A percentile compares a stretch with the other conserved stretches of the same genome.
phyloP scores from a whole-genome alignment of 1,140 invertebrate genomes.

The Melanaphis sacchari region DNA sequence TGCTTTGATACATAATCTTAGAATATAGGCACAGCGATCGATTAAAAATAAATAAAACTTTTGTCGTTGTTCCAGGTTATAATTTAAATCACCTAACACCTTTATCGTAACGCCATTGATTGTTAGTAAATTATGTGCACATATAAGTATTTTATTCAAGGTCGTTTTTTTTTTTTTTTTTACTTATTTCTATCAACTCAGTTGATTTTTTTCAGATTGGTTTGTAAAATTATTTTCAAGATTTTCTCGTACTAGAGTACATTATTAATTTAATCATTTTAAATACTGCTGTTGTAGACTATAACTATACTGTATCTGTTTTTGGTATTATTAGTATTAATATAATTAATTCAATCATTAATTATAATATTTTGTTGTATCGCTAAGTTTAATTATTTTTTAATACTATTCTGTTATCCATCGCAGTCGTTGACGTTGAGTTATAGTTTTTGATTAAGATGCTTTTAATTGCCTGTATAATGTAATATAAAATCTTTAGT shows the following conservation, averaged over 20 bases:
- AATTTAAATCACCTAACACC: not conserved
- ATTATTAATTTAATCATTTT: not conserved
- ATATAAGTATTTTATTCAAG: not conserved
- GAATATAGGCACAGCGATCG: not conserved
- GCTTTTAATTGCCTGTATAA: not conserved
- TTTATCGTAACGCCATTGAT: not conserved
- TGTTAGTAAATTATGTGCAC: not conserved
- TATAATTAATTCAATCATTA: not conserved
- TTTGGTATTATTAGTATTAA: not conserved
- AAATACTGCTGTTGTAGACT: not conserved
- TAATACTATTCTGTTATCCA: not conserved
- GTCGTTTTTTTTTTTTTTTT: not conserved
- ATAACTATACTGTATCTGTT: not conserved
- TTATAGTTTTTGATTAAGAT: not conserved
- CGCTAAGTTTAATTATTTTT: not conserved
- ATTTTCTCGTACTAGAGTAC: not conserved
- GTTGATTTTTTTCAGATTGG: not conserved
- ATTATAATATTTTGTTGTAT: not conserved
- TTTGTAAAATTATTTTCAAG: not conserved
- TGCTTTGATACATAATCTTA: not conserved
- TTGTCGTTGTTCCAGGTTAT: not conserved
- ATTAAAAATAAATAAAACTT: not conserved
- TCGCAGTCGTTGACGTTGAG: not conserved
- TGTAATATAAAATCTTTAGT: not conserved
- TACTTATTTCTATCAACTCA: not conserved